These are phyloP conservation scores for Corynorhinus townsendii DNA, from an alignment of 2,113 vertebrate genomes.

Conservation along the genomic window DNA sequence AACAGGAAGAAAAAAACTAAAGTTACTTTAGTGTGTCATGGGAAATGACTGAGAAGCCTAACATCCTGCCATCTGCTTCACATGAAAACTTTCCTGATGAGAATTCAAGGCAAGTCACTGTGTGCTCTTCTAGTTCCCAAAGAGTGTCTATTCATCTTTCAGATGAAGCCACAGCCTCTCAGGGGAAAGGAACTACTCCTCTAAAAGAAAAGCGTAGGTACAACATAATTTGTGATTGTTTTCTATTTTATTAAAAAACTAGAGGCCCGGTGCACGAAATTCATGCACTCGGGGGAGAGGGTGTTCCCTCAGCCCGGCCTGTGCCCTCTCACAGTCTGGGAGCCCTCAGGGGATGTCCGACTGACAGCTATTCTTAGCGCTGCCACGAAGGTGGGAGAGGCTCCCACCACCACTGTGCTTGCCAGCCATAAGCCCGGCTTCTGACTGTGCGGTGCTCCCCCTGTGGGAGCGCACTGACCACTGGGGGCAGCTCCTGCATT, in stretches of 20 bases:
- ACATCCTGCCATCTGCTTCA: slow-evolving; percentile 4
- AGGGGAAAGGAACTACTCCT: neutral
- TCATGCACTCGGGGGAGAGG: too few relatives aligned
- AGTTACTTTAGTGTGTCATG: neutral
- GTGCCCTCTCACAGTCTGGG: too few relatives aligned
- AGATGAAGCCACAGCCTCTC: neutral
- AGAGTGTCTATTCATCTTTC: neutral
- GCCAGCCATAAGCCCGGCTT: too few relatives aligned
- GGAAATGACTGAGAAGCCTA: slow-evolving; percentile 16
- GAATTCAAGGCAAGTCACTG: neutral
- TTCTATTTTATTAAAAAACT: neutral
- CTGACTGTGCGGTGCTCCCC: too few relatives aligned
- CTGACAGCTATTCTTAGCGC: too few relatives aligned
- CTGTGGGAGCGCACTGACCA: too few relatives aligned
- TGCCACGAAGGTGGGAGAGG: too few relatives aligned
- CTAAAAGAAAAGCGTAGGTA: slow-evolving; percentile 16
- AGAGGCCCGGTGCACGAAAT: too few relatives aligned
- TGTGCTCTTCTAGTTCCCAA: neutral
- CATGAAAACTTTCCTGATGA: neutral
- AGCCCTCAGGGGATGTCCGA: too few relatives aligned
- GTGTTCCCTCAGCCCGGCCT: too few relatives aligned
- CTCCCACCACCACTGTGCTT: too few relatives aligned
- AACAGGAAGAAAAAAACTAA: neutral
- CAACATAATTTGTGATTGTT: neutral
- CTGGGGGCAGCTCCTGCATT: too few relatives aligned